Base-by-base conservation (phyloP, 2,888 invertebrate genomes). In the Drosophila putrida region DNA sequence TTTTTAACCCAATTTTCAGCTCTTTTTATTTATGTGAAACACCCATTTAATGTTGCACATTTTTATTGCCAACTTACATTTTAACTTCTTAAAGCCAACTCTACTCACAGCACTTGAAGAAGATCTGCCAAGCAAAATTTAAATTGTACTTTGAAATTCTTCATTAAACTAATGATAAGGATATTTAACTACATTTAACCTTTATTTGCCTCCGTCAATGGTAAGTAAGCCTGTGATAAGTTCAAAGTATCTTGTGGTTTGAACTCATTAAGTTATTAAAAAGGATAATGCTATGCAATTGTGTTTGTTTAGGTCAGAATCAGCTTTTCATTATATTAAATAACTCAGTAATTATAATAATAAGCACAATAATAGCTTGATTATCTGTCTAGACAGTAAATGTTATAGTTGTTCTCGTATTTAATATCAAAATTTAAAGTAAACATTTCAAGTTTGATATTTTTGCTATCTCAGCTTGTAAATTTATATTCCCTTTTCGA, bases 1-100 rank as follows among this genome's bases (percentile, higher is more conserved):
- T 84, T 84, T 82, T 84, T 87, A 87, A 84, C 83, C 83, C 83
- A 84, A 87, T 87, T 82, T 78, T 71, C 71, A 74, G 28, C 53
- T 39, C 51, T 8, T 63, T 67, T 87, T 87, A 84, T 84, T 84
- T 84, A 82, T 84, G 87, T 75, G 82, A 62, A 69, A 71, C 84
- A 84, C 87, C 84, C 73, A 76, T 84, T 87, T 82, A 87, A 80
- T 83, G 83, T 83, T 80, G 84, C 80, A 71, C 67, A 69, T 73
- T 84, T 83, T 86, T 83, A 86, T 83, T 76, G 81, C 86, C 76
- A 31, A 28, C 63, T 50, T 59, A 60, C 70, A 57, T 58, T 65
- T 57, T 54, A 68, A 44, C 44, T 33, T 6, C 51, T 61, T 57
- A 25, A 55, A 31, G 41, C 15, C 15, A 10, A n/a, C n/a, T 31